Conservation (phyloP, 2,888 invertebrate species). For the Lasius platythorax region DNA sequence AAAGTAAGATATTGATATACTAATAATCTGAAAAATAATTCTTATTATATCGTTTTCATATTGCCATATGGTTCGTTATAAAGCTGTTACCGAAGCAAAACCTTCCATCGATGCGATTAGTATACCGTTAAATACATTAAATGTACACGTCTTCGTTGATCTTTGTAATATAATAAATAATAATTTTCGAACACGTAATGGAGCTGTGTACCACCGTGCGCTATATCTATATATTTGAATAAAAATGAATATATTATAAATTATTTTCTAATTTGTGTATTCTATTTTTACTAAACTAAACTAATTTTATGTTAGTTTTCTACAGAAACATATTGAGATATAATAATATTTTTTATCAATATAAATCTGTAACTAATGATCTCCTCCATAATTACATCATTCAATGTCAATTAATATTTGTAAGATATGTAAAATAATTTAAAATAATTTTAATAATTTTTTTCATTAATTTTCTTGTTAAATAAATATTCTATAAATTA, state of each 20-base stretch:
- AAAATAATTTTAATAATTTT: not conserved
- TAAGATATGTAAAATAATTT: not conserved
- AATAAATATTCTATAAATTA: no score
- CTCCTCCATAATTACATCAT: not conserved
- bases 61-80: not conserved
- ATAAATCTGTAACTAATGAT: not conserved
- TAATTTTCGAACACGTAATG: constrained; percentile 19
- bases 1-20: not conserved
- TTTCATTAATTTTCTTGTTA: no score
- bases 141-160: not conserved
- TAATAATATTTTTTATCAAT: not conserved
- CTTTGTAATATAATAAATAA: constrained; percentile 23
- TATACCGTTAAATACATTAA: not conserved
- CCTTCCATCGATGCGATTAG: not conserved
- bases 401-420: not conserved
- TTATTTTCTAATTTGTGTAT: not conserved
- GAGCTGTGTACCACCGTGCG: constrained; percentile 25
- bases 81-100: constrained; percentile 25
- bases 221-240: constrained; percentile 9
- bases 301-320: not conserved
- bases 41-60: not conserved
- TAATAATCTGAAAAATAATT: not conserved
- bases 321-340: not conserved
- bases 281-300: not conserved
- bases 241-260: not conserved